These are phyloP conservation scores for Lepus americanus DNA, from an alignment of 2,113 vertebrate genomes.

Conservation along the genomic window DNA sequence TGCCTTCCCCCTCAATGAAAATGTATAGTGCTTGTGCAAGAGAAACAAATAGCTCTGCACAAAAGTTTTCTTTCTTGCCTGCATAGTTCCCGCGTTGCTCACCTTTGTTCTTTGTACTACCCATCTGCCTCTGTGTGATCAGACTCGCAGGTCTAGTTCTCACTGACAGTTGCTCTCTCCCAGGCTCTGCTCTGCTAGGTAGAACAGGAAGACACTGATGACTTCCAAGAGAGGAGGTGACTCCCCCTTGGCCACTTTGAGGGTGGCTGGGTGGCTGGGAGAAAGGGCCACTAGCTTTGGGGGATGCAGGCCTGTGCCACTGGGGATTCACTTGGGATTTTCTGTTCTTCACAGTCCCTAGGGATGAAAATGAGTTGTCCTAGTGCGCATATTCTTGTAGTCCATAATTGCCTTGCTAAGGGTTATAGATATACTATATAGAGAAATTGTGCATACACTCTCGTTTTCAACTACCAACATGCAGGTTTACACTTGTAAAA, in stretches of 20 bases:
- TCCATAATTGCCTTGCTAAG: neutral
- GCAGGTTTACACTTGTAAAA: neutral
- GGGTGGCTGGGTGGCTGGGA: neutral
- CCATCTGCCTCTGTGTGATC: neutral
- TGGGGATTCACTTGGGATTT: neutral
- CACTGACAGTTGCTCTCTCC: neutral
- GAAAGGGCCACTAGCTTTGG: neutral
- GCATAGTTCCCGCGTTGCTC: neutral
- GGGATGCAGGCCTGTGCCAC: neutral
- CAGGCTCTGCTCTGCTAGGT: fast-evolving
- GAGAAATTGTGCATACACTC: neutral
- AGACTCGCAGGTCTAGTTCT: neutral
- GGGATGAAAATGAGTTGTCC: neutral
- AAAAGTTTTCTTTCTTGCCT: neutral
- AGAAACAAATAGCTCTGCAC: neutral
- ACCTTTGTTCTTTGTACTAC: neutral
- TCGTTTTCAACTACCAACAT: neutral
- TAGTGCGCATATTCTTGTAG: neutral
- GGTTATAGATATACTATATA: neutral
- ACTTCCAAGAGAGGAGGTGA: neutral
- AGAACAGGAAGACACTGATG: neutral
- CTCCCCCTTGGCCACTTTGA: neutral
- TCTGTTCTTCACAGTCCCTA: neutral
- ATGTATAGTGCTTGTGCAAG: neutral
- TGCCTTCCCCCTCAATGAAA: neutral